Base-by-base conservation (phyloP, 2,888 invertebrate genomes). In the Galerucella pusilla region DNA sequence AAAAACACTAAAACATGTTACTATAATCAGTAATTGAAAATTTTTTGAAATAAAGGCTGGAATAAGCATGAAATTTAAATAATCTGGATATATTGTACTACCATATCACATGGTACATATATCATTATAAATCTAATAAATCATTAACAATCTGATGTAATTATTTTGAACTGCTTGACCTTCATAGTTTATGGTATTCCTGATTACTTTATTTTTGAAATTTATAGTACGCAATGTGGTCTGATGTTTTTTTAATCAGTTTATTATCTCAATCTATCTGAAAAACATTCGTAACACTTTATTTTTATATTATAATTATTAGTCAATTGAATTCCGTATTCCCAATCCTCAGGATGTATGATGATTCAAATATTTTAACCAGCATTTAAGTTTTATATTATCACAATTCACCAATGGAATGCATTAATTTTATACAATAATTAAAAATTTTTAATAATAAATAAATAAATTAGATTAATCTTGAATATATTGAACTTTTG, bases 221-320 rank as follows among this genome's bases (percentile, higher is more conserved):
- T n/a, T 14, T 45, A 2, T 60, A 16, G 25, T 63, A 35, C 63
- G 10, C 42, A 63, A 42, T 63, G 63, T 63, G 63, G 63, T 35
- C 63, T 63, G 63, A 63, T 63, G 10, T 63, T 63, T 63, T 61
- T 42, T 63, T 42, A 42, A 42, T 35, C 63, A 63, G 63, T 42
- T n/a, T 16, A 63, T 42, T 60, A 60, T 60, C 28, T 25, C 20
- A 60, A 60, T 11, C 2, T 60, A 60, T 52, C 52, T 52, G 52
- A 52, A 52, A 52, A 52, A 52, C 35, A 42, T 42, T 52, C 3
- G 52, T n/a, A 12, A 35, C 12, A 4, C 14, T 52, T 52, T 52
- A 3, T n/a, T 52, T 52, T 52, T 52, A 52, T 52, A n/a, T 52
- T 14, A 52, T 49, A 52, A 52, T 14, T 52, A 52, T n/a, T n/a